Evolutionary conservation across 2,113 vertebrate genomes (phyloP), one percentile per base, ranked within the genome.

Genomic region (Prolemur simus): DNA sequence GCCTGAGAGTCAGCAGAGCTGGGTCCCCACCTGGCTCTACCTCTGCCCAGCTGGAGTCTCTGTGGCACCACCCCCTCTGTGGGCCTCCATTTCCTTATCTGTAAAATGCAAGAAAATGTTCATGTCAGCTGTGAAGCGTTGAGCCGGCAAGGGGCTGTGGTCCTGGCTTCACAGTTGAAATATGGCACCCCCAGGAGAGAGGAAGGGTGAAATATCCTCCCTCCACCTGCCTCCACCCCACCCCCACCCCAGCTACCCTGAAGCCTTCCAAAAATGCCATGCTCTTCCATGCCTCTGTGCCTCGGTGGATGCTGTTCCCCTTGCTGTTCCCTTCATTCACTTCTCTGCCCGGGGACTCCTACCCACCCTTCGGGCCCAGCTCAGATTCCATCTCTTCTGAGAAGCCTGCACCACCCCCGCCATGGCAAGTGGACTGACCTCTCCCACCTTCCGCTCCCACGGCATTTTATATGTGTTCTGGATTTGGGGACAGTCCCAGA

Each of bases 351-450:
- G 34, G 10, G 32, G 60, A 58, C 47, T 74, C 76, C 71, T 49
- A 52, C 15, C n/a, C 17, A 37, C 12, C 49, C 77, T 56, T 56
- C 74, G 29, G 63, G 60, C 27, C 56, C 54, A 34, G 23, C n/a
- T 45, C 11, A 15, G 45, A 58, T 32, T 9, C 9, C n/a, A 2
- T 37, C 63, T 68, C 34, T 60, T 39, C 54, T n/a, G 27, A 47
- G 18, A 77, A 76, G 34, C 73, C 37, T 7, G 9, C 7, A 37
- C 18, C 1, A 20, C 47, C 0, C 3, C 18, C 66, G 3, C 27
- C 5, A 7, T 0, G 27, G 49, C 34, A n/a, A 89, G 47, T 1
- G 7, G 4, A 25, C 10, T 37, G 45, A 56, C n/a, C 2, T n/a
- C 64, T 17, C 18, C 74, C 3, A 69, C 49, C 87, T 49, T 58